Evolutionary conservation across 2,113 vertebrate genomes (phyloP).

Genomic region (Pardalotus punctatus): DNA sequence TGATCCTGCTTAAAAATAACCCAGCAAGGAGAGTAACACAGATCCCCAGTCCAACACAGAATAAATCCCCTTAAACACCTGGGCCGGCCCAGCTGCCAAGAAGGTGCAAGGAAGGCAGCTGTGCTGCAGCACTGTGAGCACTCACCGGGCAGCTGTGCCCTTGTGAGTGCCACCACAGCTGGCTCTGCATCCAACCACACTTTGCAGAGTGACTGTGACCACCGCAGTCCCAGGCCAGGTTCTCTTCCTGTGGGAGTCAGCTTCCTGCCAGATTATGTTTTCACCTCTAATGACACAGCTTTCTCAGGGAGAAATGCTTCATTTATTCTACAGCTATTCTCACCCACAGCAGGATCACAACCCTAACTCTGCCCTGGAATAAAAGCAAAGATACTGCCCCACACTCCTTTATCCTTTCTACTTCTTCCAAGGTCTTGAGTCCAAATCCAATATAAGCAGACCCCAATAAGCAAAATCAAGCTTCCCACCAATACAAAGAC

Average conservation of each 20-base stretch:
- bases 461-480: neutral
- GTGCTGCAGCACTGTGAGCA: neutral
- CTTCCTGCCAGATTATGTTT: accelerated
- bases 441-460: neutral
- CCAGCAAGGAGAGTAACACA: neutral
- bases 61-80: neutral
- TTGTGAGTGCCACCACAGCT: neutral
- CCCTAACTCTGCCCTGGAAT: neutral
- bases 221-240: neutral
- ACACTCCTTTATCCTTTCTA: neutral
- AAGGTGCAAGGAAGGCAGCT: neutral
- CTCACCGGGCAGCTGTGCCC: neutral
- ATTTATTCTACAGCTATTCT: neutral
- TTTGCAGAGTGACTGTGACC: accelerated
- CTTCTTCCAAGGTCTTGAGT: neutral
- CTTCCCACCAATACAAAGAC: neutral
- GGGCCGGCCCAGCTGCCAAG: neutral
- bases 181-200: neutral
- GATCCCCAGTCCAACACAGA: neutral
- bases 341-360: neutral
- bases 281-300: neutral
- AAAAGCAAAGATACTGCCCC: neutral
- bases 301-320: neutral
- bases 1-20: slow-evolving; percentile 16
- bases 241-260: neutral